Conservation (phyloP, 53 echinoderm and acorn worm genomes). For the Arbacia lixula region DNA sequence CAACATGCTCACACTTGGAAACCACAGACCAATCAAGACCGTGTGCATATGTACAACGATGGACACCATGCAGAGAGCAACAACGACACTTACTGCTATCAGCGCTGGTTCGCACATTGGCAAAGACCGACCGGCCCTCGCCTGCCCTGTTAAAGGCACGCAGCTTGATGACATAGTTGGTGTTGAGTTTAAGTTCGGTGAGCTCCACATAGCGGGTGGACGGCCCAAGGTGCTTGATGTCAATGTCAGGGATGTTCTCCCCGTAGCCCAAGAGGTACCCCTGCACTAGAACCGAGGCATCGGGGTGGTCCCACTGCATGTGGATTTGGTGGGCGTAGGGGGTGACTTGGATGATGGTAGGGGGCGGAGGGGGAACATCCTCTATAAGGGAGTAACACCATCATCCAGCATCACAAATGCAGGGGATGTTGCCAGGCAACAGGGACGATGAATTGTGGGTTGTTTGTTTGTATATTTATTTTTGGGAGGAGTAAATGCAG, state of each 20-base stretch:
- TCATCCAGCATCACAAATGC: background rate
- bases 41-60: too few relatives aligned
- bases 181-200: conserved; percentile 63
- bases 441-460: too few relatives aligned
- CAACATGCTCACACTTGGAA: too few relatives aligned
- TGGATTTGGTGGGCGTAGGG: conserved; percentile 69
- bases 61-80: conserved; percentile 21
- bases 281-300: conserved; percentile 64
- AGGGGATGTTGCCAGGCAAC: too few relatives aligned
- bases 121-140: conserved; percentile 72
- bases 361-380: conserved; percentile 63
- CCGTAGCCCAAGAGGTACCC: conserved; percentile 90
- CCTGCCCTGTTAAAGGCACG: conserved; percentile 89
- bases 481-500: too few relatives aligned
- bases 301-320: conserved; percentile 75
- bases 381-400: conserved; percentile 39
- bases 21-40: too few relatives aligned
- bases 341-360: conserved; percentile 24
- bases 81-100: conserved; percentile 59
- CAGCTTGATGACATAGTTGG: conserved; percentile 84
- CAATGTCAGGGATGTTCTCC: conserved; percentile 66
- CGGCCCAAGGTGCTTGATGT: conserved; percentile 13
- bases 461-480: too few relatives aligned
- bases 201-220: conserved; percentile 56
- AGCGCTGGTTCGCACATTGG: conserved; percentile 60